phyloP scores from a whole-genome alignment of 2,888 invertebrate genomes.

The Cheilosia grossa region DNA sequence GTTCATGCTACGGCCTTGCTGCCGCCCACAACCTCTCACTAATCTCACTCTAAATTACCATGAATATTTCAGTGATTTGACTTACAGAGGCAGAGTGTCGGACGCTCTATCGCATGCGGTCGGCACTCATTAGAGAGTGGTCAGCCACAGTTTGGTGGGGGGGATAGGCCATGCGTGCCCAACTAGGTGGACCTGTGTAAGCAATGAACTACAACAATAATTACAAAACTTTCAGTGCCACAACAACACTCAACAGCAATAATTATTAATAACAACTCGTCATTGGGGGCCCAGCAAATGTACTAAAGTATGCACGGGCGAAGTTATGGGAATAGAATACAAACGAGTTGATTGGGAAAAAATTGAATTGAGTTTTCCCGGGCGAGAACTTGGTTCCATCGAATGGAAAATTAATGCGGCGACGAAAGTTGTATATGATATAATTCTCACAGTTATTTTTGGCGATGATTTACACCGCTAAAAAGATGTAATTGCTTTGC shows the following conservation, averaged over 20 bases:
- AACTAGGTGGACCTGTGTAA: conserved; percentile 3
- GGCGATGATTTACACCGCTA: conserved; percentile 27
- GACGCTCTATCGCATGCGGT: conserved; percentile 1
- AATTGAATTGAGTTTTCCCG: conserved; percentile 14
- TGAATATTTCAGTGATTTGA: conserved; percentile 49
- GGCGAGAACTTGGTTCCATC: conserved; percentile 15
- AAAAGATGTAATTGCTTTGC: not conserved
- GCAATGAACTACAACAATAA: conserved; percentile 24
- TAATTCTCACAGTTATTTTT: conserved; percentile 33
- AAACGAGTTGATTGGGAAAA: conserved; percentile 5
- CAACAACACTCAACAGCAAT: conserved; percentile 6
- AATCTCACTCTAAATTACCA: conserved; percentile 40
- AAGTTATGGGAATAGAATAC: conserved; percentile 12
- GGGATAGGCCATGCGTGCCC: conserved; percentile 4
- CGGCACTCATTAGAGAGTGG: conserved; percentile 1
- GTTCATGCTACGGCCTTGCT: conserved; percentile 14
- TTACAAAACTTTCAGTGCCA: conserved; percentile 16
- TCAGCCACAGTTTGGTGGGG: not conserved
- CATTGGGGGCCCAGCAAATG: conserved; percentile 2
- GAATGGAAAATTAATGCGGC: conserved; percentile 10
- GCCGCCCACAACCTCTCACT: conserved; percentile 13
- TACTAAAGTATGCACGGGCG: conserved; percentile 11
- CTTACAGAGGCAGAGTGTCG: conserved; percentile 1
- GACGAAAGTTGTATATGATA: not conserved
- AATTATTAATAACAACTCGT: conserved; percentile 20